Percentiles rank a stretch among this genome's conserved stretches.
Conservation (phyloP, 1,140 invertebrate genomes). For the Pararge aegeria region DNA sequence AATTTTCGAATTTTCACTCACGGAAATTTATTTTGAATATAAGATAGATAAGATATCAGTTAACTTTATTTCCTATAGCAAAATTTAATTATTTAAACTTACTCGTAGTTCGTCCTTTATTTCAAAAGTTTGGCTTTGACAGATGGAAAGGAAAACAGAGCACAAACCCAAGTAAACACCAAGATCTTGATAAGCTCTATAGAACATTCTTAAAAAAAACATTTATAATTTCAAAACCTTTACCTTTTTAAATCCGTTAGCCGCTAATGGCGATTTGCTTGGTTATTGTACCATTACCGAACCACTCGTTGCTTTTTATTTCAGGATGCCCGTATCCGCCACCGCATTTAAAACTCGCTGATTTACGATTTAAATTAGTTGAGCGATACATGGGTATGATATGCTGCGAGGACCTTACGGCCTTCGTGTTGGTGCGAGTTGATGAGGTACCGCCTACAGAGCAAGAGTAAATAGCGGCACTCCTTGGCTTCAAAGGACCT, state of each 20-base stretch:
- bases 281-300: not conserved
- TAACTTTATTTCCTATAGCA: too few relatives aligned
- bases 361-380: constrained; percentile 54
- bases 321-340: constrained; percentile 46
- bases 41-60: too few relatives aligned
- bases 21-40: too few relatives aligned
- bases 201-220: too few relatives aligned
- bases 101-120: too few relatives aligned
- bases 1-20: too few relatives aligned
- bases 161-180: too few relatives aligned
- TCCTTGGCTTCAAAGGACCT: constrained; percentile 38
- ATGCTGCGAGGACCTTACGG: constrained; percentile 60
- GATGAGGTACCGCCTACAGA: constrained; percentile 48
- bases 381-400: constrained; percentile 56
- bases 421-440: constrained; percentile 47
- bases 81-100: too few relatives aligned
- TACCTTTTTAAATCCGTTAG: not conserved
- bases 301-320: constrained; percentile 25
- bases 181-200: too few relatives aligned
- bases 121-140: too few relatives aligned
- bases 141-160: too few relatives aligned
- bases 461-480: constrained; percentile 39
- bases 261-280: not conserved
- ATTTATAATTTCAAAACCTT: not conserved
- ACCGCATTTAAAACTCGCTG: constrained; percentile 52